Evolutionary conservation across 1,140 invertebrate species (phyloP), one percentile per base, ranked within the genome.

Genomic region (Leptinotarsa texana): DNA sequence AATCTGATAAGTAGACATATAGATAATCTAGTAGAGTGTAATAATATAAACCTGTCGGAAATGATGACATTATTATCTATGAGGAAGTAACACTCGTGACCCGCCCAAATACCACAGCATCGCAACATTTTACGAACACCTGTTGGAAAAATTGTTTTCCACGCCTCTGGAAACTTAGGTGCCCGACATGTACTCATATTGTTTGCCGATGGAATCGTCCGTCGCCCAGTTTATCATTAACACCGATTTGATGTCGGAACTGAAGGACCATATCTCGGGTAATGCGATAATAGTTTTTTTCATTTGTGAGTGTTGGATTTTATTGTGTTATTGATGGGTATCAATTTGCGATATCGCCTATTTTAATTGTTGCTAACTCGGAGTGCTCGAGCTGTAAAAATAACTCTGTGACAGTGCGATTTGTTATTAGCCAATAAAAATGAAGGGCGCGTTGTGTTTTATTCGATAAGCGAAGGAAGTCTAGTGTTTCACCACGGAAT

Each of bases 231-330:
- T 57, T 57, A 17, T n/a, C 51, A 57, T 57, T 57, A 57, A 0
- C 51, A 57, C 51, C 51, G 51, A 57, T 57, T 57, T 57, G 13
- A 57, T 57, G n/a, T 57, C 49, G 51, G n/a, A 57, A 57, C 51
- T n/a, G n/a, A 13, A 57, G 33, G 15, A 57, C 51, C n/a, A 57
- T 17, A 57, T 57, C 51, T 57, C 33, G 8, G 8, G 33, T 57
- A 57, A 17, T 57, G 51, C n/a, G 51, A 57, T 57, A n/a, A 57
- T 57, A n/a, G 51, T 15, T n/a, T 57, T 33, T 33, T 33, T 33
- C 33, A n/a, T 57, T 21, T 57, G 51, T 17, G 51, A 57, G n/a
- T 57, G 51, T 57, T 57, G 13, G 1, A n/a, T 57, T 57, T 57
- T 57, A 57, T 57, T 57, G n/a, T 15, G 51, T 17, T 57, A 57